phyloP scores from a whole-genome alignment of 2,797 vertebrate species.

The Enteromius unitaeniatus region DNA sequence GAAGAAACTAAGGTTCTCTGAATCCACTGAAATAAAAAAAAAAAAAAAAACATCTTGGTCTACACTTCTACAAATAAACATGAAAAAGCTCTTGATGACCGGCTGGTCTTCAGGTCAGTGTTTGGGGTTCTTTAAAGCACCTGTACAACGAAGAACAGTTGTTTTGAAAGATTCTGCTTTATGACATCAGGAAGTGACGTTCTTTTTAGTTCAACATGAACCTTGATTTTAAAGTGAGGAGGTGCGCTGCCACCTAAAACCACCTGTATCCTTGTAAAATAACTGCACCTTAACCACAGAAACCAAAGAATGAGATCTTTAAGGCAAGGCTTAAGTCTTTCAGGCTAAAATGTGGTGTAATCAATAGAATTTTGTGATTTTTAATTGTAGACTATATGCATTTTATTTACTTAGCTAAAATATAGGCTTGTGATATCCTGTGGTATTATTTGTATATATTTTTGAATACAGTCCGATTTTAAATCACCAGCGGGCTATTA shows the following conservation, averaged over 20 bases:
- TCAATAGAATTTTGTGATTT: neutral
- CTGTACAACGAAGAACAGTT: neutral
- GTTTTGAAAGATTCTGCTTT: neutral
- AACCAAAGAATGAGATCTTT: conserved; percentile 1
- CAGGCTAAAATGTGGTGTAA: neutral
- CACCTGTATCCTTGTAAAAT: neutral
- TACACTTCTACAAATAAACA: neutral
- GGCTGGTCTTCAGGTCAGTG: neutral
- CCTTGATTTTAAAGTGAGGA: neutral
- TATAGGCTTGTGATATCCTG: neutral
- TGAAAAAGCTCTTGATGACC: neutral
- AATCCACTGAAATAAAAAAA: neutral
- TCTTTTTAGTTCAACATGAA: neutral
- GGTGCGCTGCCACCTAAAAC: neutral
- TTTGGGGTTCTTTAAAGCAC: neutral
- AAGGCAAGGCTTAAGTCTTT: neutral
- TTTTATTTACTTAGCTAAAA: neutral
- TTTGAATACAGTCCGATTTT: neutral
- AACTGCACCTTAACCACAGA: conserved; percentile 4
- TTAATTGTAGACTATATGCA: neutral
- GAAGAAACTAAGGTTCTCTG: neutral
- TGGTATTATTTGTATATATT: neutral
- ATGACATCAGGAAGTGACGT: neutral
- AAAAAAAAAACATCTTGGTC: neutral
- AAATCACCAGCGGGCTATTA: too few species aligned